A percentile compares a stretch with the other conserved stretches of the same genome.
phyloP scores from a whole-genome alignment of 2,797 vertebrate species.

The Apogon hyalosoma region DNA sequence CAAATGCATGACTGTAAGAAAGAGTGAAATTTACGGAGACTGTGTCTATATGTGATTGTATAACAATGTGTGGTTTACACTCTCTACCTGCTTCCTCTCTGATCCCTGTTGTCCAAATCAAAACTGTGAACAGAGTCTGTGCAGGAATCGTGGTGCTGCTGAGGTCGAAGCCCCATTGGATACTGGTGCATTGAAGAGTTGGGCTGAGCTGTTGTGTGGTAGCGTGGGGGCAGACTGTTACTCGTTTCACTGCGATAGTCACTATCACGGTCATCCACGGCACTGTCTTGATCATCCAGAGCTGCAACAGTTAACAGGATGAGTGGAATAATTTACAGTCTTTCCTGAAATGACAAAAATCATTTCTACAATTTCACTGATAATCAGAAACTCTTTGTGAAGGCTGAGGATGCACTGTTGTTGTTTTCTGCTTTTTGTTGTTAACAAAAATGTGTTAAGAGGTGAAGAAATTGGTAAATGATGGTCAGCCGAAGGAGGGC shows the following conservation, averaged over 20 bases:
- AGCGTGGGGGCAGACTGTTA: conserved; percentile 92
- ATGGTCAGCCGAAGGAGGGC: background rate
- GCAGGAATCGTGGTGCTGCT: conserved; percentile 87
- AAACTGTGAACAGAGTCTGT: conserved; percentile 89
- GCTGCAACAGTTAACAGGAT: conserved; percentile 77
- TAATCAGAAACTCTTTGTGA: conserved; percentile 9
- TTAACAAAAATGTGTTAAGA: background rate
- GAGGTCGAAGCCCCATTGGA: conserved; percentile 84
- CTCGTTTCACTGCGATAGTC: conserved; percentile 98
- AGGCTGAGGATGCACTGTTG: background rate
- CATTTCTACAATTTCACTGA: background rate
- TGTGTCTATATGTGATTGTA: background rate
- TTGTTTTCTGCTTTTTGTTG: background rate
- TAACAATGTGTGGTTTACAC: background rate
- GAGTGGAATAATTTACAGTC: background rate
- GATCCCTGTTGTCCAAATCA: conserved; percentile 89
- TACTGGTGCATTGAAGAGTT: conserved; percentile 96
- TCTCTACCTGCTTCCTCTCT: conserved; percentile 86
- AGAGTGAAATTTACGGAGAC: background rate
- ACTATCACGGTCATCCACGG: conserved; percentile 95
- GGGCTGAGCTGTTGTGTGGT: conserved; percentile 92
- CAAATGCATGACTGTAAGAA: background rate
- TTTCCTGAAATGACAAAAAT: conserved; percentile 4
- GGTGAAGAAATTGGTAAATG: conserved; percentile 11
- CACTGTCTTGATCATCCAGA: conserved; percentile 95